Evolutionary conservation across 2,113 vertebrate genomes (phyloP).

Genomic region (Neotragus pygmaeus): DNA sequence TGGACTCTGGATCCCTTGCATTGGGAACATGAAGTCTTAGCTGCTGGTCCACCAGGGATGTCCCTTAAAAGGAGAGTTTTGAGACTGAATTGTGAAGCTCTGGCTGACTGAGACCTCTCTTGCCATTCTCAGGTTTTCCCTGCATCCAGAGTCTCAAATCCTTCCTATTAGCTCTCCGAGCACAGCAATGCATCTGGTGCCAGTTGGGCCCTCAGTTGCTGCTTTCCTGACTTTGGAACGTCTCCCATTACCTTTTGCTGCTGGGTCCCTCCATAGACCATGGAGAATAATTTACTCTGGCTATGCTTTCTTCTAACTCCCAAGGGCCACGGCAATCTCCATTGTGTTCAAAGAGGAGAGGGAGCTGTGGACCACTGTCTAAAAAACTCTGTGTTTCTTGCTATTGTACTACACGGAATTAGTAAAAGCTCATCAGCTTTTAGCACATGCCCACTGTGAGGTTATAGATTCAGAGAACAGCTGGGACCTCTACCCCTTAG

Average conservation of each 20-base stretch:
- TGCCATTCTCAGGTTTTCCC: not conserved
- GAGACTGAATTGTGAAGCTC: not conserved
- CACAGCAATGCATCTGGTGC: not conserved
- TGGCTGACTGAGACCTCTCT: not conserved
- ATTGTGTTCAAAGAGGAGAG: not conserved
- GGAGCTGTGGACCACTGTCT: not conserved
- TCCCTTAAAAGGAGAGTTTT: not conserved
- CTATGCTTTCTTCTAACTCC: not conserved
- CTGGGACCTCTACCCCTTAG: not conserved
- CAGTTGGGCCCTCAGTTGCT: not conserved
- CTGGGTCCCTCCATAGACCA: not conserved
- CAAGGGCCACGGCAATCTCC: not conserved
- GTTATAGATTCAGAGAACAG: not conserved
- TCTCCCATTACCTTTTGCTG: not conserved
- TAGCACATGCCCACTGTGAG: not conserved
- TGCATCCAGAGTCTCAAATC: not conserved
- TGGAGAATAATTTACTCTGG: not conserved
- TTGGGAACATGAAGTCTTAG: not conserved
- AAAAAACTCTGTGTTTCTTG: not conserved
- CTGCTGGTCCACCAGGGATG: not conserved
- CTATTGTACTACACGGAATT: not conserved
- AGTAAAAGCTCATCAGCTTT: not conserved
- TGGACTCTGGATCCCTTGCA: not conserved
- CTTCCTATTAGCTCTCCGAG: not conserved
- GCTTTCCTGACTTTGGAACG: not conserved